Conservation (phyloP, 2,797 vertebrate species). For the Notolepis coatsorum region DNA sequence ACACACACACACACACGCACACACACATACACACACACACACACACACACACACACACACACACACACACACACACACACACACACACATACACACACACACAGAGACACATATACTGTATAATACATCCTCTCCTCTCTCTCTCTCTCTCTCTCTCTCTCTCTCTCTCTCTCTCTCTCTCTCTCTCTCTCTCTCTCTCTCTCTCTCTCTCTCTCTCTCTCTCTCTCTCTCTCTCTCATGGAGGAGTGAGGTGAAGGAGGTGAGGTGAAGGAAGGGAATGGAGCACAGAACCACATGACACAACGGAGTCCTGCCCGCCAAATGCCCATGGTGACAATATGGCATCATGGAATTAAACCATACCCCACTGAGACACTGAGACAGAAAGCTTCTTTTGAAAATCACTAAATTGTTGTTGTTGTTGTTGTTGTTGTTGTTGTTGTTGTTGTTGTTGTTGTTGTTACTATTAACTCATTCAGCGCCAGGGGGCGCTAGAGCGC, state of each 20-base stretch:
- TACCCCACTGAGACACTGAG: conserved; percentile 62
- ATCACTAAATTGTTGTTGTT: too few relatives aligned
- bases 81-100: neutral
- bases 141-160: neutral
- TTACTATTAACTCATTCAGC: too few relatives aligned
- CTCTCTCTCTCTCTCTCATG: neutral
- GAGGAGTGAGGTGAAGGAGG: conserved; percentile 25
- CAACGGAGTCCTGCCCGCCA: conserved; percentile 37
- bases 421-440: too few relatives aligned
- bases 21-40: neutral
- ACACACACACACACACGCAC: neutral
- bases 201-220: neutral
- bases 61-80: neutral
- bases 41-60: neutral
- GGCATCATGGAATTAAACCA: conserved; percentile 53
- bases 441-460: too few relatives aligned
- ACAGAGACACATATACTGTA: neutral
- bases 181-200: neutral
- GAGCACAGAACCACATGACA: conserved; percentile 5
- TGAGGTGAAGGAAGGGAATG: conserved; percentile 29
- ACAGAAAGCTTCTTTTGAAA: conserved; percentile 66
- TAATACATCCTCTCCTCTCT: neutral
- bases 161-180: neutral
- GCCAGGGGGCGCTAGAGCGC: too few relatives aligned
- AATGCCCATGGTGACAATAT: conserved; percentile 66